Evolutionary conservation across 37 sponge, comb jelly and placozoan genomes (phyloP).

Genomic region (Eunapius fragilis): DNA sequence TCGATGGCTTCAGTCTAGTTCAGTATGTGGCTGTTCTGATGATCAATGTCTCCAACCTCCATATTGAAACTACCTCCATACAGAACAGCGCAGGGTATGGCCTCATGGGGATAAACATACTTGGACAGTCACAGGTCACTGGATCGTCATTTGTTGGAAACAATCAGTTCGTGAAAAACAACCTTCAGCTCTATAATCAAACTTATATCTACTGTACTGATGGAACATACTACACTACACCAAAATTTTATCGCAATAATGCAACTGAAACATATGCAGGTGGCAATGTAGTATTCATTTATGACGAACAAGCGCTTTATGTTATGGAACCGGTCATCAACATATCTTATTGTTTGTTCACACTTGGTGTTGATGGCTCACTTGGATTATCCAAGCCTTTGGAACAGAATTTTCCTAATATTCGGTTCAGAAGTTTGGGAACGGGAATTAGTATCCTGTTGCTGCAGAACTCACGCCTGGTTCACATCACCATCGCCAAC

Average conservation of each 20-base stretch:
- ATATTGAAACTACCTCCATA: neutral
- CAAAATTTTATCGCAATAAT: too few relatives aligned
- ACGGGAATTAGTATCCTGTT: neutral
- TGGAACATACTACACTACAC: too few relatives aligned
- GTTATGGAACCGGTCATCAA: too few relatives aligned
- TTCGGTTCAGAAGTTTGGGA: neutral
- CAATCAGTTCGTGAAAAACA: neutral
- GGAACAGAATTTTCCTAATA: neutral
- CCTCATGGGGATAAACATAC: neutral
- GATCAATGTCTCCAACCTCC: neutral
- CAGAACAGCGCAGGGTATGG: slow-evolving; percentile 13
- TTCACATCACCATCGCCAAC: neutral
- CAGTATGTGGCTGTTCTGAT: neutral
- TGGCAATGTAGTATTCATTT: too few relatives aligned
- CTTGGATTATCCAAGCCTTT: too few relatives aligned
- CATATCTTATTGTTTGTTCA: too few relatives aligned
- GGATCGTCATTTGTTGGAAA: neutral
- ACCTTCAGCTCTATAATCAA: too few relatives aligned
- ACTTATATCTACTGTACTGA: too few relatives aligned
- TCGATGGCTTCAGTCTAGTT: too few relatives aligned
- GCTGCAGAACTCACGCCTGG: neutral
- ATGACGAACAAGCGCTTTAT: too few relatives aligned
- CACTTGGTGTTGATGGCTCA: too few relatives aligned
- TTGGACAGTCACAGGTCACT: neutral
- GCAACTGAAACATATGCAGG: too few relatives aligned